Percentiles rank a stretch among this genome's conserved stretches.
Conservation (phyloP, 2,888 invertebrate genomes). For the Dasysyrphus albostriatus region DNA sequence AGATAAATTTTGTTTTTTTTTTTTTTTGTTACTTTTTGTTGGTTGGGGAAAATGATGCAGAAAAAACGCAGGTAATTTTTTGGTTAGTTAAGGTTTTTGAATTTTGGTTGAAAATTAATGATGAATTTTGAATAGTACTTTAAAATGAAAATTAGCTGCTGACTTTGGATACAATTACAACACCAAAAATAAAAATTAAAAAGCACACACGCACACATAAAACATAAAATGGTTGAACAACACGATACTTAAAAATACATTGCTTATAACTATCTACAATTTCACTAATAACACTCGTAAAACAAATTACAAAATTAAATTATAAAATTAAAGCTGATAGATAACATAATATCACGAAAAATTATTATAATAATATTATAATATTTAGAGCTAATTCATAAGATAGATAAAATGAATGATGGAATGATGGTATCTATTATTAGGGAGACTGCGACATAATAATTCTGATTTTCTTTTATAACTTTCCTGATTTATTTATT, state of each 20-base stretch:
- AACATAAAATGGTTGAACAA: conserved; percentile 55
- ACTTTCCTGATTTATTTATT: no score
- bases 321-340: background rate
- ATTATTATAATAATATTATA: no score
- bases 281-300: background rate
- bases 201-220: conserved; percentile 66
- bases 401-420: no score
- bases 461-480: no score
- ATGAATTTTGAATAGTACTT: conserved; percentile 6
- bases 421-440: no score
- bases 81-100: conserved; percentile 42
- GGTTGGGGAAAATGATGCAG: conserved; percentile 47
- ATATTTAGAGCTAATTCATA: background rate
- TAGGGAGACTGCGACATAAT: no score
- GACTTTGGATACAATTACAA: conserved; percentile 50
- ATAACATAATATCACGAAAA: no score
- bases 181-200: conserved; percentile 1
- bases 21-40: background rate
- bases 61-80: conserved; percentile 56
- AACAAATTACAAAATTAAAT: background rate
- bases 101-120: conserved; percentile 23
- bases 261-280: background rate
- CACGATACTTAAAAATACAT: background rate
- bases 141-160: conserved; percentile 54
- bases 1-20: conserved; percentile 31